Evolutionary conservation across 2,888 invertebrate genomes (phyloP).

Genomic region (Glyphotaelius pellucidus): DNA sequence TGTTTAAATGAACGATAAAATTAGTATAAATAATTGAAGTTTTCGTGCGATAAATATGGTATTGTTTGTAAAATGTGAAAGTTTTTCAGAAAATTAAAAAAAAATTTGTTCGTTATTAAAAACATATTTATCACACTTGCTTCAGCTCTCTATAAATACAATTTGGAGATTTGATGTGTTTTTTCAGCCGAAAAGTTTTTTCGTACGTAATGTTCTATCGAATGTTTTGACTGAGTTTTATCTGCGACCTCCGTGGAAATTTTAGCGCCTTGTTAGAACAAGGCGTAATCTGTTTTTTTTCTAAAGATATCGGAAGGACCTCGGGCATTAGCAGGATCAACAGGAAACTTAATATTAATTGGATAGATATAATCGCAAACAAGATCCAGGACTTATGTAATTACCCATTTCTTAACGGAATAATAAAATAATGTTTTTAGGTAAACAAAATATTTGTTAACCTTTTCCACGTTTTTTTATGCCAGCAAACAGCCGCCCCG

Average conservation of each 20-base stretch:
- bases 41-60: too few species aligned
- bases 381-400: not conserved
- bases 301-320: not conserved
- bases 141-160: too few species aligned
- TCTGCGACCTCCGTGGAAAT: not conserved
- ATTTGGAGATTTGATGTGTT: too few species aligned
- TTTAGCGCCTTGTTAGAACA: not conserved
- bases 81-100: too few species aligned
- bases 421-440: not conserved
- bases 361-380: not conserved
- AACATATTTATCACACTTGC: too few species aligned
- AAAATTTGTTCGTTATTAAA: too few species aligned
- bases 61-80: too few species aligned
- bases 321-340: not conserved
- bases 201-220: not conserved
- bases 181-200: too few species aligned
- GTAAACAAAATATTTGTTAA: not conserved
- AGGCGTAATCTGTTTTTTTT: not conserved
- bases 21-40: too few species aligned
- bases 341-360: not conserved
- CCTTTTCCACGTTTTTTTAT: not conserved
- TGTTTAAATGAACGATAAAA: too few species aligned
- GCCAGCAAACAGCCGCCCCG: not conserved
- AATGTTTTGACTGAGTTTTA: not conserved
- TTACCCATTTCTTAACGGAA: not conserved